phyloP scores from a whole-genome alignment of 2,888 invertebrate species.

The Thysanoteuthis rhombus region DNA sequence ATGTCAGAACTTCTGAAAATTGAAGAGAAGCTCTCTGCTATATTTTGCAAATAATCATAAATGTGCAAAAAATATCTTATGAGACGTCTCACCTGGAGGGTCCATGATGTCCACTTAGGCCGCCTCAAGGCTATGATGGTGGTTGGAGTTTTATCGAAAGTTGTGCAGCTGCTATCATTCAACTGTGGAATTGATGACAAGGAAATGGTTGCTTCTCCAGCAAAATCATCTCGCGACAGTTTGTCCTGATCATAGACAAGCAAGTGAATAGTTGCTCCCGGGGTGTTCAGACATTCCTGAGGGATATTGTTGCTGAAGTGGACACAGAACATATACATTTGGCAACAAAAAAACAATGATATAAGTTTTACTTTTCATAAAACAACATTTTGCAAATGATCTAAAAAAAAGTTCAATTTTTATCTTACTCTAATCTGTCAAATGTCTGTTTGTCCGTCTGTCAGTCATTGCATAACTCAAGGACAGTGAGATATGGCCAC shows the following conservation, averaged over 20 bases:
- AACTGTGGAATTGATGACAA: constrained; percentile 43
- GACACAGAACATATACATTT: constrained; percentile 1
- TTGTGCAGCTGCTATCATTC: background rate
- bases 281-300: constrained; percentile 42
- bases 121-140: constrained; percentile 57
- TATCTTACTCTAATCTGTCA: too few species aligned
- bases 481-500: too few species aligned
- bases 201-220: constrained; percentile 58
- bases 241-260: constrained; percentile 57
- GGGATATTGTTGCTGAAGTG: constrained; percentile 55
- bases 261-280: constrained; percentile 53
- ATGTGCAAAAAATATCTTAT: background rate
- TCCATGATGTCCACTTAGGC: constrained; percentile 48
- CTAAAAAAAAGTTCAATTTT: background rate
- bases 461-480: too few species aligned
- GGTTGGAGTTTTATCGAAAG: constrained; percentile 52
- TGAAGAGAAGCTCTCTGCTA: background rate
- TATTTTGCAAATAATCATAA: background rate
- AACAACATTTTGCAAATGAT: background rate
- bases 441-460: too few species aligned
- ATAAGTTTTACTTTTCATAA: background rate
- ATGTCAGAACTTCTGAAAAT: background rate
- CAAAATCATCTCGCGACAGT: constrained; percentile 58
- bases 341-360: background rate
- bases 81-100: constrained; percentile 49